phyloP scores from a whole-genome alignment of 2,888 invertebrate genomes.

The Chrysopilus asiliformis region DNA sequence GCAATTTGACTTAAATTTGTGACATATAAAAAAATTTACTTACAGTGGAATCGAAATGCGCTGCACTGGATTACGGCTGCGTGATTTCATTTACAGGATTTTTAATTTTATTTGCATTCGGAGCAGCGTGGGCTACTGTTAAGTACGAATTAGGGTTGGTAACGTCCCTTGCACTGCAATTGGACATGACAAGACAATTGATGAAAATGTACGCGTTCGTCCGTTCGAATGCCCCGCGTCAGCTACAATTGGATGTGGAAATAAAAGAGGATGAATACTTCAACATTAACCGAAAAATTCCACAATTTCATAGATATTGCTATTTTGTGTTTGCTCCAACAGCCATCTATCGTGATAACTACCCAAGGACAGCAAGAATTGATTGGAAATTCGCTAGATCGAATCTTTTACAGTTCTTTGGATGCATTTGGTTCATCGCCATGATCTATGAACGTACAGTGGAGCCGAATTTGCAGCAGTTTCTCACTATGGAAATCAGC shows the following conservation, averaged over 20 bases:
- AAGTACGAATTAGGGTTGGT: background rate
- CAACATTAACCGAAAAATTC: conserved; percentile 20
- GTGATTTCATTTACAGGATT: too few relatives aligned
- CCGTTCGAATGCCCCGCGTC: conserved; percentile 51
- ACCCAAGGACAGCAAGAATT: conserved; percentile 58
- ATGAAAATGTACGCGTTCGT: conserved; percentile 86
- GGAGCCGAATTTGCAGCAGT: conserved; percentile 50
- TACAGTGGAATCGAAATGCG: too few relatives aligned
- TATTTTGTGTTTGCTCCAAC: conserved; percentile 80
- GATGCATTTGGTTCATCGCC: conserved; percentile 55
- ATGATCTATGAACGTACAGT: conserved; percentile 64
- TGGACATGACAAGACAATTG: conserved; percentile 50
- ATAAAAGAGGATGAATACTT: conserved; percentile 31
- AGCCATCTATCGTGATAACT: conserved; percentile 44
- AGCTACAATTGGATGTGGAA: conserved; percentile 40
- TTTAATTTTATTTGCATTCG: too few relatives aligned
- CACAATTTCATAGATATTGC: conserved; percentile 55
- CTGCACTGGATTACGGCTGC: too few relatives aligned
- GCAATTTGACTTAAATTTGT: too few relatives aligned
- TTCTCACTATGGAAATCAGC: conserved; percentile 38
- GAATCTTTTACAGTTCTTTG: conserved; percentile 57
- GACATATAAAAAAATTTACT: too few relatives aligned
- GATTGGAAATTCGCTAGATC: conserved; percentile 55
- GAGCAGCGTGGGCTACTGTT: too few relatives aligned
- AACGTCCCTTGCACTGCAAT: conserved; percentile 23